Conservation (phyloP, 2,797 vertebrate species). For the Pachyuromys duprasi region DNA sequence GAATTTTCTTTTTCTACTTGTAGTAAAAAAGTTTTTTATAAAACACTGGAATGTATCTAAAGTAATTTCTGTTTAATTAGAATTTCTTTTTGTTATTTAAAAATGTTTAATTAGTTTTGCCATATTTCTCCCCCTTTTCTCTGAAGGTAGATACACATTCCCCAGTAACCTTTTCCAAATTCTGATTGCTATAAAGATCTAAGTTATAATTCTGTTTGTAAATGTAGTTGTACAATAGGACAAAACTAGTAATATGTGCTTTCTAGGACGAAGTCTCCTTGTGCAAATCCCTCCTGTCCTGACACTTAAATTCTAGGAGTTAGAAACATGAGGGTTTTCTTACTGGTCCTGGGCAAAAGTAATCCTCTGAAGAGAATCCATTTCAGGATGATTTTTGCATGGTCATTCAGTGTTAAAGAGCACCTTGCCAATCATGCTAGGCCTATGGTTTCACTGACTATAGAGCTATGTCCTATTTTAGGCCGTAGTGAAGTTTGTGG, state of each 20-base stretch:
- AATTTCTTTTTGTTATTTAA: background rate
- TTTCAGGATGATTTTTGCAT: constrained; percentile 62
- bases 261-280: background rate
- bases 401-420: constrained; percentile 24
- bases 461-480: constrained; percentile 41
- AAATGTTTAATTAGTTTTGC: background rate
- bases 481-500: background rate
- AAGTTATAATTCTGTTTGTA: constrained; percentile 49
- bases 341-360: constrained; percentile 49
- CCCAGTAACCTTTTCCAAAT: background rate
- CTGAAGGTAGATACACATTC: background rate
- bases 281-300: background rate
- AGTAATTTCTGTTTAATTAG: background rate
- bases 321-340: constrained; percentile 63
- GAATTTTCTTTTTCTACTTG: background rate
- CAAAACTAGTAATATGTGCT: background rate
- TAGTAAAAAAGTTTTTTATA: background rate
- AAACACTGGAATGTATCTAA: background rate
- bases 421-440: constrained; percentile 47
- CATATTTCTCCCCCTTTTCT: background rate
- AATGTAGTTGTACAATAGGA: constrained; percentile 1
- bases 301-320: constrained; percentile 45
- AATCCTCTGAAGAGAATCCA: constrained; percentile 65
- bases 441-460: background rate
- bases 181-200: constrained; percentile 50